These are phyloP conservation scores for Eumeta japonica DNA, from an alignment of 1,140 invertebrate species.

Conservation along the genomic window DNA sequence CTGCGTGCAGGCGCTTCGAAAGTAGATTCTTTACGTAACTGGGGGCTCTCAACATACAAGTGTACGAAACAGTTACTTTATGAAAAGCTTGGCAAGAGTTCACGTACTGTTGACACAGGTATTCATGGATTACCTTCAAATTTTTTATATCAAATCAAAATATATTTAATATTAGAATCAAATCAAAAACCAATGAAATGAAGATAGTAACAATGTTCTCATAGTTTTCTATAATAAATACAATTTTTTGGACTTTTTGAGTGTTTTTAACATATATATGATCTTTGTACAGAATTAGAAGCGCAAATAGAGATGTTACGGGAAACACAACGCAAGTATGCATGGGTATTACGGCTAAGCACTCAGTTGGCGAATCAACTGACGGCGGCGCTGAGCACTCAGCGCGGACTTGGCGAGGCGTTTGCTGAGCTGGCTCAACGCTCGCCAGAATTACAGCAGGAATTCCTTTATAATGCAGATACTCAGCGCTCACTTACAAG, in stretches of 20 bases:
- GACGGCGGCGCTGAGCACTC: slow-evolving; percentile 66
- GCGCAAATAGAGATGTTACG: slow-evolving; percentile 86
- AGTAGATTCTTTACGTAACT: slow-evolving; percentile 89
- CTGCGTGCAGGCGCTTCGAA: slow-evolving; percentile 64
- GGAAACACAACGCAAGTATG: slow-evolving; percentile 93
- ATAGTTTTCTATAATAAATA: not conserved
- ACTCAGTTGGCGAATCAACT: slow-evolving; percentile 78
- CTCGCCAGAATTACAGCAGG: slow-evolving; percentile 88
- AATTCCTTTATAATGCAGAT: slow-evolving; percentile 91
- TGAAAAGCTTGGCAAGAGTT: slow-evolving; percentile 91
- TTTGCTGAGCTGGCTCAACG: slow-evolving; percentile 94
- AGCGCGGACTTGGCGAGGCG: slow-evolving; percentile 81
- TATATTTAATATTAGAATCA: no score
- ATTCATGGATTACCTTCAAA: no score
- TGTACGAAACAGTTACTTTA: slow-evolving; percentile 94
- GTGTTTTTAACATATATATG: not conserved
- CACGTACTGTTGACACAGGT: slow-evolving; percentile 87
- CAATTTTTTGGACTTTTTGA: not conserved
- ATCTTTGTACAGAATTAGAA: slow-evolving; percentile 74
- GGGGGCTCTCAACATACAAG: slow-evolving; percentile 97
- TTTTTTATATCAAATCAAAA: no score
- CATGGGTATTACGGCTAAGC: slow-evolving; percentile 83
- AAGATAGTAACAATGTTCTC: no score
- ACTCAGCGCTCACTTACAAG: slow-evolving; percentile 90
- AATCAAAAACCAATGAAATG: no score